Evolutionary conservation across 2,113 vertebrate species (phyloP).

Genomic region (Anhinga rufa): DNA sequence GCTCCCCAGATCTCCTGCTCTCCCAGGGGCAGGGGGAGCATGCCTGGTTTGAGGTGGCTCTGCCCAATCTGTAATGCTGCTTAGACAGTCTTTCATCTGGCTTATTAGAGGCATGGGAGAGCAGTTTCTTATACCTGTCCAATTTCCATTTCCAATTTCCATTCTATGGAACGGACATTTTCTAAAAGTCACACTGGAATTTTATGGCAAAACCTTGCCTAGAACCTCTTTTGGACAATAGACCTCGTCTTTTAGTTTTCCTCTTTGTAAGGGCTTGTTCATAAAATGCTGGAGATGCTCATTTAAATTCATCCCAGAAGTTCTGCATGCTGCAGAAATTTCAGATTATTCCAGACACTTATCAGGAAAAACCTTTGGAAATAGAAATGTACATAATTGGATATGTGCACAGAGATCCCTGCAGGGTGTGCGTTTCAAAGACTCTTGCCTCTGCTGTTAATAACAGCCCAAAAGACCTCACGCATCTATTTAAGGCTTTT

Average conservation of each 20-base stretch:
- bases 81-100: background rate
- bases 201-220: background rate
- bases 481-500: slow-evolving; percentile 7
- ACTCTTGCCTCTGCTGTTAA: slow-evolving; percentile 10
- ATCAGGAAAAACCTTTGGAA: slow-evolving; percentile 16
- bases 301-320: background rate
- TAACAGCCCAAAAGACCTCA: background rate
- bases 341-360: slow-evolving; percentile 8
- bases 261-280: background rate
- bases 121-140: background rate
- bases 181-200: background rate
- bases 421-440: slow-evolving; percentile 35
- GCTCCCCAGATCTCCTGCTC: background rate
- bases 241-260: background rate
- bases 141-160: background rate
- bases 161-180: background rate
- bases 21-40: rapidly evolving
- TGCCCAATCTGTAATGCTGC: background rate
- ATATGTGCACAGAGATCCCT: background rate
- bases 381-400: background rate
- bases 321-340: background rate
- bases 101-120: background rate
- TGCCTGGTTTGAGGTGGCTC: background rate
- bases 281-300: background rate
- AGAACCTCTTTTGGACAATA: background rate